phyloP scores from a whole-genome alignment of 1,140 invertebrate species.

The Pachyrhynchus sulphureomaculatus region DNA sequence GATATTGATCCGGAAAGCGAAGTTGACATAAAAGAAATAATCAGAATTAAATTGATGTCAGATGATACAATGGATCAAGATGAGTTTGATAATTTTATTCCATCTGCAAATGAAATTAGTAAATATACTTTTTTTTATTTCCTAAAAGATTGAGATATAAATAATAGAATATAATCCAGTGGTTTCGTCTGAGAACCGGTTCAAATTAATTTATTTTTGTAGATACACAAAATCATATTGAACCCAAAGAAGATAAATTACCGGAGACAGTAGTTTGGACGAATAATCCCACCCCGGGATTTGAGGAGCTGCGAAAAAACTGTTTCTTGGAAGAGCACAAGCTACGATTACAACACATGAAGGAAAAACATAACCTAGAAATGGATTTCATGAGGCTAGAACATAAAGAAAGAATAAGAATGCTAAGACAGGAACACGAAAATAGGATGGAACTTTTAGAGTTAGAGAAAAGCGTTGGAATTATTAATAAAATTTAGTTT shows the following conservation, averaged over 20 bases:
- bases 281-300: not conserved
- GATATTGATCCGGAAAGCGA: not conserved
- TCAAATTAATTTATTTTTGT: too few species aligned
- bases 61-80: not conserved
- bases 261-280: not conserved
- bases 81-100: not conserved
- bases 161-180: too few species aligned
- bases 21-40: constrained; percentile 3
- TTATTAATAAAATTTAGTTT: constrained; percentile 9
- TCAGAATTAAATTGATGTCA: not conserved
- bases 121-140: not conserved
- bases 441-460: constrained; percentile 12
- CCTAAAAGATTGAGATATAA: too few species aligned
- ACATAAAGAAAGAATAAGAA: constrained; percentile 3
- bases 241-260: too few species aligned
- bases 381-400: constrained; percentile 3
- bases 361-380: constrained; percentile 11
- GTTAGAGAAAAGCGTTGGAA: constrained; percentile 6
- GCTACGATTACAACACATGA: constrained; percentile 7
- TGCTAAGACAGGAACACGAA: constrained; percentile 8
- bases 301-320: constrained; percentile 1
- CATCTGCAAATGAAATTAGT: not conserved
- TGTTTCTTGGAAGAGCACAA: constrained; percentile 16
- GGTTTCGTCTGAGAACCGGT: too few species aligned
- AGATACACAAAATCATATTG: too few species aligned